Evolutionary conservation across 2,797 vertebrate genomes (phyloP), one percentile per base, ranked within the genome.

Genomic region (Odontamblyopus rebecca): DNA sequence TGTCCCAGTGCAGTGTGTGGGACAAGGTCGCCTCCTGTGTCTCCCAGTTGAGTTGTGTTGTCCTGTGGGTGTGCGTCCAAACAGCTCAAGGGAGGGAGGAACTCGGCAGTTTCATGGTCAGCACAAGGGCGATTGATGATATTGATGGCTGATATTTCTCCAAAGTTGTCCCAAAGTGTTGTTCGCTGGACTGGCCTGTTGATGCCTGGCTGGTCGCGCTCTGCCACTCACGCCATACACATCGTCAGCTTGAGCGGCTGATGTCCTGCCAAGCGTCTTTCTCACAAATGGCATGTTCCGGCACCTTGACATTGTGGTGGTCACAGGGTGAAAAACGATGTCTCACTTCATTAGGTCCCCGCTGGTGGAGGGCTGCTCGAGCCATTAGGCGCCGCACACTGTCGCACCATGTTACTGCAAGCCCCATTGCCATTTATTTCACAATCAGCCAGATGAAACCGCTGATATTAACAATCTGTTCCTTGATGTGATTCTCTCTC

Each of bases 391-490:
- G 81, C 86, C 65, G 84, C 82, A 70, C 80, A 81, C 80, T 85
- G 90, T 93, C 80, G 89, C 86, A 89, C 91, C 90, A 77, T 93
- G 94, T 93, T 92, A 93, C 94, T 92, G 92, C 93, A 95, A 93
- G 94, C 93, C 92, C 91, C 94, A 94, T 94, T 94, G 94, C 89
- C 93, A 88, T 95, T 95, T 95, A 95, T 94, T 95, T 94, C 92
- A 93, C 90, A 90, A 93, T 92, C 92, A 85, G 89, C 92, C 93
- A 92, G 92, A 95, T 93, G 93, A 94, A 93, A 95, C 93, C 91
- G 84, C 89, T 93, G 93, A 94, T 94, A 94, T 95, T 95, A 94
- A 94, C 94, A 94, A 94, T 93, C 93, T 94, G 91, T 90, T 94
- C 89, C 91, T 93, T 93, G 91, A 94, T 94, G 91, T 94, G 92